Evolutionary conservation across 2,797 vertebrate genomes (phyloP), one percentile per base, ranked within the genome.

Genomic region (Otolemur crassicaudatus): DNA sequence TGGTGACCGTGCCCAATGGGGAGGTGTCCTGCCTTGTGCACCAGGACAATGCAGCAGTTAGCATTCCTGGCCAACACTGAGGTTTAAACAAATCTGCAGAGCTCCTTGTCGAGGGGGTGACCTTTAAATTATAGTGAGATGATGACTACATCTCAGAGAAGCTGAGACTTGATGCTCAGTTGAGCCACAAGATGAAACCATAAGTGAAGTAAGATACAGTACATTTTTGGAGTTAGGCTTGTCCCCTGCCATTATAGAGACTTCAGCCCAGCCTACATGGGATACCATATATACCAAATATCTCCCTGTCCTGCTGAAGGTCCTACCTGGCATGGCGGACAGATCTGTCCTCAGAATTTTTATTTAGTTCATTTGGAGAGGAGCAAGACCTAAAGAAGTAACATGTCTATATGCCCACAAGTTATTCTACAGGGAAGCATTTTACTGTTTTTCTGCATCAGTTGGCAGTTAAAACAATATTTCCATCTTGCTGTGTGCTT

Each of bases 401-500:
- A 12, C 25, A 1, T 46, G 29, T 80, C 34, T 53, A 0, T 60
- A 14, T 89, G 56, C 61, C 46, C 25, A 10, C 13, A 43, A 37
- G 61, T 73, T n/a, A 49, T 40, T 85, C 81, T 43, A 19, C 10
- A 79, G 63, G 80, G 61, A 60, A 88, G 13, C 34, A 25, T 63
- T 80, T 65, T 12, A 29, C 75, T 56, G 0, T 29, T 40, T 85
- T 22, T 79, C 23, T n/a, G 46, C 2, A 0, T 3, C 20, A 70
- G 37, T 6, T 79, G 37, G 49, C 77, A 16, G 37, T 79, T 34
- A 61, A 53, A 88, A 79, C 23, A 72, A 0, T 94, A 31, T 96
- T 56, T 93, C 11, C 83, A 83, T 96, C 92, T 94, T 96, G 27
- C 86, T 91, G 25, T 97, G 97, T 98, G 49, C 60, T 95, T 94